Evolutionary conservation across 2,113 vertebrate genomes (phyloP).

Genomic region (Charadrius vociferus): DNA sequence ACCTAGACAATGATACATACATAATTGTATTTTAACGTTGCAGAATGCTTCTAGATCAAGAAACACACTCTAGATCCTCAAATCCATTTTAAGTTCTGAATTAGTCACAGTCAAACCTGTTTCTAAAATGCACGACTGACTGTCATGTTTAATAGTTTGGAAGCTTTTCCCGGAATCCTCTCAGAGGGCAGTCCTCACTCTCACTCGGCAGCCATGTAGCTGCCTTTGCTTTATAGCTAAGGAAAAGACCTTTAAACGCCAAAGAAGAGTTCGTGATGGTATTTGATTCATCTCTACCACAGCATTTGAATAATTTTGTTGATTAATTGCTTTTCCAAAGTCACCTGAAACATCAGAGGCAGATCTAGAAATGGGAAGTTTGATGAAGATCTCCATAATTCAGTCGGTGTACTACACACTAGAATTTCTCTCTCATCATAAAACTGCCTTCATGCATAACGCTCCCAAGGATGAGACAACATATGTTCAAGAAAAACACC

Average conservation of each 20-base stretch:
- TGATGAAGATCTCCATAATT: background rate
- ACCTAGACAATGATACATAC: background rate
- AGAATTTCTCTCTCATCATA: background rate
- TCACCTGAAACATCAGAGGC: background rate
- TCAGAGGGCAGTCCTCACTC: rapidly evolving
- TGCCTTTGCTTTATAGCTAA: background rate
- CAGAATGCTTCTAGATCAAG: background rate
- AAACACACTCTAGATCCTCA: background rate
- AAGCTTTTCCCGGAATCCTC: background rate
- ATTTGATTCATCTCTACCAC: background rate
- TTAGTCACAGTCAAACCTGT: background rate
- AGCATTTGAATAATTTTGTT: background rate
- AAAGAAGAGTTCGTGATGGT: background rate
- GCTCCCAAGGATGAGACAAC: background rate
- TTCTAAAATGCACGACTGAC: background rate
- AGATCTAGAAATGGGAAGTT: background rate
- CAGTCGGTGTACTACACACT: background rate
- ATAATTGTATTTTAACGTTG: background rate
- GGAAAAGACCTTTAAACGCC: background rate
- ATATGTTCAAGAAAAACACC: background rate
- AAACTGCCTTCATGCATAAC: background rate
- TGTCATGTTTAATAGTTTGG: background rate
- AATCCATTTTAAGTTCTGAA: background rate
- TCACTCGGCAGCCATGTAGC: background rate
- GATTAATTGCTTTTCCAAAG: background rate